These are phyloP conservation scores for Phallusia fumigata DNA, from an alignment of 23 tunicate genomes.

Conservation along the genomic window DNA sequence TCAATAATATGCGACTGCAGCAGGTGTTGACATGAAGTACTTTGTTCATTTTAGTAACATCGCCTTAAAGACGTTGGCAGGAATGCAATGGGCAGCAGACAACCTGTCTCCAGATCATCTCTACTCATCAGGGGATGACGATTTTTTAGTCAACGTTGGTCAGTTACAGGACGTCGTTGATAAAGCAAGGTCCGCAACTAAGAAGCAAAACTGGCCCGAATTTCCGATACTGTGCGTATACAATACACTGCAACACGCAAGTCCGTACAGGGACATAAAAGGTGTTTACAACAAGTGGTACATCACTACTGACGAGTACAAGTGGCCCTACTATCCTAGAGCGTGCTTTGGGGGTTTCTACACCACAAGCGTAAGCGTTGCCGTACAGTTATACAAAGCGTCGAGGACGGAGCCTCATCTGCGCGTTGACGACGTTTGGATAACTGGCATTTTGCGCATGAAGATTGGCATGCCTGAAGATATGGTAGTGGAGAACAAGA, in stretches of 20 bases:
- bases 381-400: neutral
- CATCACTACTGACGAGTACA: slow-evolving; percentile 5
- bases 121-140: slow-evolving; percentile 15
- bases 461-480: slow-evolving; percentile 23
- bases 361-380: neutral
- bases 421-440: slow-evolving; percentile 7
- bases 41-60: neutral
- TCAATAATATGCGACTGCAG: too few species aligned
- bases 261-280: neutral
- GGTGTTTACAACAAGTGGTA: neutral
- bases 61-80: slow-evolving; percentile 12
- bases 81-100: slow-evolving; percentile 13
- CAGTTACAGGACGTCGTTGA: slow-evolving; percentile 1
- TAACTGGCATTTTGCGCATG: slow-evolving; percentile 11
- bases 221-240: neutral
- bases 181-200: neutral
- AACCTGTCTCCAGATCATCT: neutral
- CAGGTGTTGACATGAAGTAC: too few species aligned
- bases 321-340: slow-evolving; percentile 10
- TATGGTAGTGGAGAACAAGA: slow-evolving; percentile 6
- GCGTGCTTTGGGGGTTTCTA: slow-evolving; percentile 20
- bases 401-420: neutral
- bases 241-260: neutral
- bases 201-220: slow-evolving; percentile 11
- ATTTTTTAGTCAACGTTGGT: neutral